Evolutionary conservation across 92 coral and sea anemone genomes (phyloP).

Genomic region (Porites cylindrica): DNA sequence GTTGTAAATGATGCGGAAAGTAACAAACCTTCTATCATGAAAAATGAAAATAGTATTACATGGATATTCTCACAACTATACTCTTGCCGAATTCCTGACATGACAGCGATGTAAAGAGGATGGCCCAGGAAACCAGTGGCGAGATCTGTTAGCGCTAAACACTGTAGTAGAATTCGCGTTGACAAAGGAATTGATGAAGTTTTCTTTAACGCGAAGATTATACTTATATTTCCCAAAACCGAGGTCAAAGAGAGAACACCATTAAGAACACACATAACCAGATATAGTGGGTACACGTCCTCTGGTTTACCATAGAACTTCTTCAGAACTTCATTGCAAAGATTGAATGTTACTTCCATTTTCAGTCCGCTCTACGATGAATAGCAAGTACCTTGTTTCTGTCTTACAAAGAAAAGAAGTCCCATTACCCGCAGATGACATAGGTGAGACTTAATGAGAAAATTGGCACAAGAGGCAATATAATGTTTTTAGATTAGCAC

Average conservation of each 20-base stretch:
- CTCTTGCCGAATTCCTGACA: constrained; percentile 14
- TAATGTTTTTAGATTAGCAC: too few relatives aligned
- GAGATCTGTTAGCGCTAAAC: constrained; percentile 27
- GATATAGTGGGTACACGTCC: neutral
- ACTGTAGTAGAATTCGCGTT: neutral
- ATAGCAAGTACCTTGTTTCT: too few relatives aligned
- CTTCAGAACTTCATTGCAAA: neutral
- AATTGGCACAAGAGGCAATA: too few relatives aligned
- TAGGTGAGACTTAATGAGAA: too few relatives aligned
- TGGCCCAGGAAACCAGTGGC: constrained; percentile 1
- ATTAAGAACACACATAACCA: neutral
- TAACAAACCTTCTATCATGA: neutral
- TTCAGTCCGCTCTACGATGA: neutral
- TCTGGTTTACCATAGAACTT: constrained; percentile 29
- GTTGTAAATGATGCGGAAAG: neutral
- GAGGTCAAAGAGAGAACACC: constrained; percentile 23
- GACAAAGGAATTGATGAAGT: constrained; percentile 18
- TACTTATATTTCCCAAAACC: constrained; percentile 17
- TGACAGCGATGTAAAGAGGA: constrained; percentile 32
- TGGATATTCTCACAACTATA: constrained; percentile 9
- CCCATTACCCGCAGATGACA: too few relatives aligned
- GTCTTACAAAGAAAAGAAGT: too few relatives aligned
- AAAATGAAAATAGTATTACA: constrained; percentile 10
- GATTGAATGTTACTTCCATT: constrained; percentile 23
- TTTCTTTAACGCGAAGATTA: constrained; percentile 16